phyloP scores from a whole-genome alignment of 2,888 invertebrate species.

The Eupithecia tripunctaria region DNA sequence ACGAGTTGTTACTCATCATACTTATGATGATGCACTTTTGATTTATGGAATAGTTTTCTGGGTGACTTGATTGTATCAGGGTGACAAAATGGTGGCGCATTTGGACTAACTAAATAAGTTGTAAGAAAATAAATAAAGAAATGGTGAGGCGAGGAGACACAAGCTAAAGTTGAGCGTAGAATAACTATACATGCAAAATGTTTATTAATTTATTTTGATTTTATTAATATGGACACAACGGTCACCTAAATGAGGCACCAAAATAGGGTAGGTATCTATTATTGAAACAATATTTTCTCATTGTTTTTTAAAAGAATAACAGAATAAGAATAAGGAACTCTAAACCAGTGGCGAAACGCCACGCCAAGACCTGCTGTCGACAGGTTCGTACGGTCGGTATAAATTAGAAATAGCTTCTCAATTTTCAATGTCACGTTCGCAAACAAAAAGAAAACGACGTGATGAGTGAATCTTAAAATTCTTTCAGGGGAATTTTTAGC shows the following conservation, averaged over 20 bases:
- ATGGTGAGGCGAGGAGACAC: not conserved
- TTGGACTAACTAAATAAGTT: not conserved
- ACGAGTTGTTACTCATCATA: not conserved
- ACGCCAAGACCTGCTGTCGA: slow-evolving; percentile 30
- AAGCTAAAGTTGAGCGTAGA: not conserved
- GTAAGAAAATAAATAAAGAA: not conserved
- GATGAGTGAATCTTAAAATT: not conserved
- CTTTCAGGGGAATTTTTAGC: not conserved
- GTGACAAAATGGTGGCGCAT: not conserved
- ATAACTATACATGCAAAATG: not conserved
- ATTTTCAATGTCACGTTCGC: slow-evolving; percentile 36
- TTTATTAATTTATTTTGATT: too few species aligned
- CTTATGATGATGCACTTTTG: not conserved
- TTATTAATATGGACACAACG: not conserved
- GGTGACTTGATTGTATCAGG: not conserved
- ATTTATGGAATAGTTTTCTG: not conserved
- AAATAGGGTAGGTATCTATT: too few species aligned
- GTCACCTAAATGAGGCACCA: not conserved
- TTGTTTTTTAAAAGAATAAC: not conserved
- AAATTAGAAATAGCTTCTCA: slow-evolving; percentile 39
- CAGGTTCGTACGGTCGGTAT: slow-evolving; percentile 28
- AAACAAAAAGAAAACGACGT: slow-evolving; percentile 24
- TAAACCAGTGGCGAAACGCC: slow-evolving; percentile 17
- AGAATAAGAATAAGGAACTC: too few species aligned
- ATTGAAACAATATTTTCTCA: not conserved